phyloP scores from a whole-genome alignment of 2,888 invertebrate species.

The Pilophorus perplexus region DNA sequence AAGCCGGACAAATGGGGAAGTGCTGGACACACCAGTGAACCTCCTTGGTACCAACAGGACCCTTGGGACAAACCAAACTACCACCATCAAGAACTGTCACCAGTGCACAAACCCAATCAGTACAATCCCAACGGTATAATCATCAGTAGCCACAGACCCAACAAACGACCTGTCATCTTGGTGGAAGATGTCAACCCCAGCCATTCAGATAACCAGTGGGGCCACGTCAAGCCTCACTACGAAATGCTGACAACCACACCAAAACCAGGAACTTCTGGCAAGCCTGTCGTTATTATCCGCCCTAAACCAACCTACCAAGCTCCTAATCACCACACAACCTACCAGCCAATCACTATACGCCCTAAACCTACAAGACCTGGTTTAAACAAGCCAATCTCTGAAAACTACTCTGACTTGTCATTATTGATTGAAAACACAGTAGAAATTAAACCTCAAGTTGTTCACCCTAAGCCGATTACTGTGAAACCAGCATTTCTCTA shows the following conservation, averaged over 20 bases:
- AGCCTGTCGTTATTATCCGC: background rate
- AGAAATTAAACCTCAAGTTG: conserved; percentile 58
- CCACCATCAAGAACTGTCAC: background rate
- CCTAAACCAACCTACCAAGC: background rate
- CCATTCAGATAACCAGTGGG: too few species aligned
- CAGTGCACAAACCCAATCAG: background rate
- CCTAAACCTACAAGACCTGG: background rate
- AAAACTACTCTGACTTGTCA: background rate
- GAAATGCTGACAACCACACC: background rate
- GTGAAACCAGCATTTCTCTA: conserved; percentile 10
- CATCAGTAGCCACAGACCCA: background rate
- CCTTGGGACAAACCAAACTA: background rate
- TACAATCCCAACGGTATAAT: conserved; percentile 3
- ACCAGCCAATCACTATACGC: conserved; percentile 8
- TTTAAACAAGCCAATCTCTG: conserved; percentile 4
- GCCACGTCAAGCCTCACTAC: conserved; percentile 1
- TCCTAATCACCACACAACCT: background rate
- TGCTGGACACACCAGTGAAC: background rate
- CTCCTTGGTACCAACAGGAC: background rate
- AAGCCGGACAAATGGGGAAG: conserved; percentile 35
- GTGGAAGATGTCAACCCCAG: conserved; percentile 25
- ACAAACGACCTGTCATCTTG: conserved; percentile 10
- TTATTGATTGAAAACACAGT: conserved; percentile 49
- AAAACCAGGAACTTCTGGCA: background rate
- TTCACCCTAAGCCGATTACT: conserved; percentile 49